These are phyloP conservation scores for Bovichtus diacanthus DNA, from an alignment of 2,797 vertebrate species.

Conservation along the genomic window DNA sequence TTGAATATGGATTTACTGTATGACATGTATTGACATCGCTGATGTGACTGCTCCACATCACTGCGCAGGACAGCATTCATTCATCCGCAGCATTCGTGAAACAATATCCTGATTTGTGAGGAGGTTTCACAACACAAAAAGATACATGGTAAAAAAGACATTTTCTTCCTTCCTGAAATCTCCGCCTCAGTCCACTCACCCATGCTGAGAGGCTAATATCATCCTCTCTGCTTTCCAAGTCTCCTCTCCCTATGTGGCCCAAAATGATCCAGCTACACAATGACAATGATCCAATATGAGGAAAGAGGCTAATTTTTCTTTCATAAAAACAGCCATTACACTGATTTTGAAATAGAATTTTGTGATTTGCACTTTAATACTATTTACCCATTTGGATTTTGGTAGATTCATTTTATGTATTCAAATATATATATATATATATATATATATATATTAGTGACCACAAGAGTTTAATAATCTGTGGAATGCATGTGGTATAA, in stretches of 20 bases:
- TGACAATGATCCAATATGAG: slow-evolving; percentile 58
- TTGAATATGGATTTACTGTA: slow-evolving; percentile 30
- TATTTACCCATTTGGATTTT: slow-evolving; percentile 10
- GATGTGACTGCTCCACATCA: slow-evolving; percentile 30
- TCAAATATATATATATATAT: no score
- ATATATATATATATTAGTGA: no score
- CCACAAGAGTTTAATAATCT: slow-evolving; percentile 5
- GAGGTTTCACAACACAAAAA: slow-evolving; percentile 53
- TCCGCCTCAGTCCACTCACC: slow-evolving; percentile 56
- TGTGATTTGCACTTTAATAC: slow-evolving; percentile 29
- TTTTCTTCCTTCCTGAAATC: slow-evolving; percentile 48
- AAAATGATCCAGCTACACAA: slow-evolving; percentile 63
- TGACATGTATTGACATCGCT: slow-evolving; percentile 28
- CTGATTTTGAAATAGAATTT: slow-evolving; percentile 24
- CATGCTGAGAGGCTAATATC: slow-evolving; percentile 75
- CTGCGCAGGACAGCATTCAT: neutral
- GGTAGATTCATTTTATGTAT: neutral
- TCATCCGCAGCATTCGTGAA: slow-evolving; percentile 33
- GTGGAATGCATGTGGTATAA: slow-evolving; percentile 4
- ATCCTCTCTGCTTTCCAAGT: slow-evolving; percentile 63
- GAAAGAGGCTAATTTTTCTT: slow-evolving; percentile 41
- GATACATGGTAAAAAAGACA: slow-evolving; percentile 38
- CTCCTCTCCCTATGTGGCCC: slow-evolving; percentile 60
- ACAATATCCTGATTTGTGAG: slow-evolving; percentile 49
- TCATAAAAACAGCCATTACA: slow-evolving; percentile 45